Evolutionary conservation across 23 tunicate species (phyloP).

Genomic region (Trididemnum miniatum): DNA sequence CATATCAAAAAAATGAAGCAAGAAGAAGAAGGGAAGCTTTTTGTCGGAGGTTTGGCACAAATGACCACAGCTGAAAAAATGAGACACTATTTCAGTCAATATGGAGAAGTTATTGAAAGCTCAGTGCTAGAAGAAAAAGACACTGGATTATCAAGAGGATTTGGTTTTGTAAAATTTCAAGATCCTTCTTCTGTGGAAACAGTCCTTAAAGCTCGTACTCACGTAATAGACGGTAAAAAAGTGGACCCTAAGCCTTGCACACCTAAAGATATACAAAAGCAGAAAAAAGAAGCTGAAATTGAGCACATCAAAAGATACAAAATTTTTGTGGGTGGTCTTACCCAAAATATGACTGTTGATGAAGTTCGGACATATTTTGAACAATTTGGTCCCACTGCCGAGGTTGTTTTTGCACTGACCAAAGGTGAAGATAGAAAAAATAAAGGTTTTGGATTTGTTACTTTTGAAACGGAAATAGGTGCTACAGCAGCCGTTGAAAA

Average conservation of each 20-base stretch:
- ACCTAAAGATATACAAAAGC: conserved; percentile 44
- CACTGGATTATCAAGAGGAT: conserved; percentile 40
- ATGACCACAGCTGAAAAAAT: conserved; percentile 41
- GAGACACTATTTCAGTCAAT: conserved; percentile 28
- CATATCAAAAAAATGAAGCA: too few relatives aligned
- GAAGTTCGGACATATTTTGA: conserved; percentile 44
- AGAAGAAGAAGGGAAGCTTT: conserved; percentile 59
- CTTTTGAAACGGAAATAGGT: conserved; percentile 29
- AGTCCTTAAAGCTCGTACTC: conserved; percentile 42
- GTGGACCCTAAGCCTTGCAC: conserved; percentile 63
- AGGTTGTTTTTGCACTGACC: conserved; percentile 48
- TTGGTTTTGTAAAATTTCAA: conserved; percentile 49
- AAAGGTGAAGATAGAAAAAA: conserved; percentile 48
- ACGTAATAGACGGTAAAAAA: conserved; percentile 44
- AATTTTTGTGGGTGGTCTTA: conserved; percentile 51
- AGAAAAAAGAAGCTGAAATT: conserved; percentile 42
- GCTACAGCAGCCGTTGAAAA: conserved; percentile 23
- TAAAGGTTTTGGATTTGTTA: conserved; percentile 66
- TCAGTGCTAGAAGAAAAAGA: conserved; percentile 46
- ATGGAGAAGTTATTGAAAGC: conserved; percentile 33
- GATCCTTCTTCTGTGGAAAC: conserved; percentile 25
- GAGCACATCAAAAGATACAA: conserved; percentile 43
- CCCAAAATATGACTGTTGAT: conserved; percentile 36
- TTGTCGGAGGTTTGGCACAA: conserved; percentile 48
- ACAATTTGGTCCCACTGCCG: conserved; percentile 28